Conservation (phyloP, 1,140 invertebrate genomes). For the Bombus balteatus region DNA sequence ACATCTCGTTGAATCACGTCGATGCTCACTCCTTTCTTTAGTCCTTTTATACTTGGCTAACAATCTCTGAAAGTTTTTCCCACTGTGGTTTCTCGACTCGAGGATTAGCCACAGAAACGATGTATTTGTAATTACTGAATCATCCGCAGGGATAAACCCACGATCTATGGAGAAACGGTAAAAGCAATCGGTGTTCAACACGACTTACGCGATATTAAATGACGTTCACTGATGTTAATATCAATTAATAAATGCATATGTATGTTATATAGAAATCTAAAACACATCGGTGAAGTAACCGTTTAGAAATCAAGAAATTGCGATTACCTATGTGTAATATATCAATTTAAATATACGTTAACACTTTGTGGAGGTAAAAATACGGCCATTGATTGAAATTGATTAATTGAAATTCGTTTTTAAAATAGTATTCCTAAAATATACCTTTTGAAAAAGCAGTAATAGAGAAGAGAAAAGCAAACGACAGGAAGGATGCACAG, state of each 20-base stretch:
- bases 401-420: no score
- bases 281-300: background rate
- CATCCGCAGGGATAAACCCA: background rate
- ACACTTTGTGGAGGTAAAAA: no score
- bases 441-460: no score
- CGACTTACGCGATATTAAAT: background rate
- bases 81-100: conserved; percentile 2
- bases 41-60: conserved; percentile 3
- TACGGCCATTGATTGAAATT: no score
- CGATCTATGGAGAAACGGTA: conserved; percentile 5
- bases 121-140: background rate
- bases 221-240: conserved; percentile 3
- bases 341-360: background rate
- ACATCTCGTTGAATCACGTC: conserved; percentile 54
- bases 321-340: background rate
- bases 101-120: conserved; percentile 5
- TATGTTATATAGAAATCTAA: background rate
- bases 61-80: conserved; percentile 33
- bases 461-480: no score
- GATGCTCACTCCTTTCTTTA: conserved; percentile 27
- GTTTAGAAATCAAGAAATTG: background rate
- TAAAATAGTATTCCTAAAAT: no score
- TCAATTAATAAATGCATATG: background rate
- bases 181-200: background rate
- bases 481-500: no score